Conservation (phyloP, 2,113 vertebrate genomes). For the Marcusenius ussheri region DNA sequence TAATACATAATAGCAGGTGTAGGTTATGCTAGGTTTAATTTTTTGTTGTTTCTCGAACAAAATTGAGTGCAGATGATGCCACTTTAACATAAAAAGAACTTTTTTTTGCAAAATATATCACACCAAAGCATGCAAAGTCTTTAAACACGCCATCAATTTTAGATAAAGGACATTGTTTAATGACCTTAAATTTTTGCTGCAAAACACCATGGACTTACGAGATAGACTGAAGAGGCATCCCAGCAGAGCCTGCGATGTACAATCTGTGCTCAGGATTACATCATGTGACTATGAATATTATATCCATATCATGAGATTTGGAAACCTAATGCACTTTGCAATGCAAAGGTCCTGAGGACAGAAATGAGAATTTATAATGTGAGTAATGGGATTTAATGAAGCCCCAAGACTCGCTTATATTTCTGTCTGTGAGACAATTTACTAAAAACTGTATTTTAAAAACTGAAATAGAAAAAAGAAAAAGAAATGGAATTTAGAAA, state of each 20-base stretch:
- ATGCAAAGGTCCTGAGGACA: neutral
- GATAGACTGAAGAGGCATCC: neutral
- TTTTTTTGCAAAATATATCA: neutral
- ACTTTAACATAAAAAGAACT: neutral
- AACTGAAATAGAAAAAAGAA: neutral
- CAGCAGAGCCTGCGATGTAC: neutral
- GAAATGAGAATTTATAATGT: neutral
- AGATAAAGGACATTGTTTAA: neutral
- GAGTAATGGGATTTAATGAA: neutral
- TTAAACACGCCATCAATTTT: neutral
- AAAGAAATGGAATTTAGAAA: neutral
- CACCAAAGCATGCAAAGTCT: neutral
- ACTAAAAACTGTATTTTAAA: neutral
- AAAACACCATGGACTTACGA: neutral
- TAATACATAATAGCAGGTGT: neutral
- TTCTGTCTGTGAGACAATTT: neutral
- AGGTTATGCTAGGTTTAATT: neutral
- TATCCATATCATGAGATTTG: neutral
- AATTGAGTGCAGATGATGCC: neutral
- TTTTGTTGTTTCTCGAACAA: neutral
- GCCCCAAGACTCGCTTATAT: neutral
- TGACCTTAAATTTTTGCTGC: neutral
- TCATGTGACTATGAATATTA: neutral
- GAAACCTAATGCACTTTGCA: neutral
- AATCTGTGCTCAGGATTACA: neutral